Percentiles rank a stretch among this genome's conserved stretches.
Evolutionary conservation across 2,888 invertebrate species (phyloP).

Genomic region (Cheilosia vernalis): DNA sequence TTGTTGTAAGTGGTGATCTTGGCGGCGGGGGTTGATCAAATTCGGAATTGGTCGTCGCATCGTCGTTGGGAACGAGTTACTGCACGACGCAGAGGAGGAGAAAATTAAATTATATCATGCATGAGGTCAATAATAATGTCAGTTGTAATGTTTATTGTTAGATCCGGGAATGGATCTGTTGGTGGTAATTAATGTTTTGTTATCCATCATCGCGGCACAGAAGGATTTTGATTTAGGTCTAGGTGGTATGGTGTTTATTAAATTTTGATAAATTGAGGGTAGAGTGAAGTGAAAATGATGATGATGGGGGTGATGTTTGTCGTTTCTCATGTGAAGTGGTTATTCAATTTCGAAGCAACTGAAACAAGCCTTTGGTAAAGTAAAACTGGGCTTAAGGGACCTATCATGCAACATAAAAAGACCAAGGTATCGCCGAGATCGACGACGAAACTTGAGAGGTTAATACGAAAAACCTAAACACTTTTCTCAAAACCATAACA

Average conservation of each 20-base stretch:
- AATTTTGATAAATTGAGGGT: not conserved
- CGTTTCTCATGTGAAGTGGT: too few relatives aligned
- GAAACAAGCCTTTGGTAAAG: too few relatives aligned
- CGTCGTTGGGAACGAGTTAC: constrained; percentile 15
- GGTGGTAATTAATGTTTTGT: constrained; percentile 39
- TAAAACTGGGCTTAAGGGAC: too few relatives aligned
- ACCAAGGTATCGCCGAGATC: too few relatives aligned
- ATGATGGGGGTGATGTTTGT: too few relatives aligned
- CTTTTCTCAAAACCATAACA: too few relatives aligned
- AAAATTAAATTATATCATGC: constrained; percentile 53
- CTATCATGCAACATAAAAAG: too few relatives aligned
- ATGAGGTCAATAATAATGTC: constrained; percentile 42
- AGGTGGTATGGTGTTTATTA: not conserved
- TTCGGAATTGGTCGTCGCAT: constrained; percentile 20
- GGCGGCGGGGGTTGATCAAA: constrained; percentile 30
- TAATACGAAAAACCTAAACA: too few relatives aligned
- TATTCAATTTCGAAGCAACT: too few relatives aligned
- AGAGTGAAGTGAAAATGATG: too few relatives aligned
- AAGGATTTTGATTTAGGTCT: not conserved
- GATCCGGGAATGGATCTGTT: constrained; percentile 11
- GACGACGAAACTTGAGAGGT: too few relatives aligned
- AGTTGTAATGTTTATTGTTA: constrained; percentile 33
- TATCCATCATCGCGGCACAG: constrained; percentile 7
- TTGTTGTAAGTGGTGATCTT: constrained; percentile 10
- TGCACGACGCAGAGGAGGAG: not conserved